Evolutionary conservation across 2,797 vertebrate species (phyloP).

Genomic region (Anolis apletophallus): DNA sequence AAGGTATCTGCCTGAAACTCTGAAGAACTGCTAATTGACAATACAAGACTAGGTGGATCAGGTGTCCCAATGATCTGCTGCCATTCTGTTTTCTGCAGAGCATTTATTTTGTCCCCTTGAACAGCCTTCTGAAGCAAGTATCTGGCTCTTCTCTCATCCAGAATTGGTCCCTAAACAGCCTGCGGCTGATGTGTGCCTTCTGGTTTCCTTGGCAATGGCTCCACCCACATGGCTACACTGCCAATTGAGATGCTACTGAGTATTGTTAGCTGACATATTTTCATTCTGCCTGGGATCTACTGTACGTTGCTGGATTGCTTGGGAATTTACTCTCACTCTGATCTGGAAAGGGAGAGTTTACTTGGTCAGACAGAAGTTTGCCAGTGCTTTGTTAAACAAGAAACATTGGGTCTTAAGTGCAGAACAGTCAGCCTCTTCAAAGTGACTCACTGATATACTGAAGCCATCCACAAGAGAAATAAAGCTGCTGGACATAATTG

Average conservation of each 20-base stretch:
- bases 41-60: no score
- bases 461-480: no score
- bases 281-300: not conserved
- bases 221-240: not conserved
- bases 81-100: not conserved
- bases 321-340: not conserved
- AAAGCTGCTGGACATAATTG: not conserved
- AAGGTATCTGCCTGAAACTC: no score
- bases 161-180: not conserved
- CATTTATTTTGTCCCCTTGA: not conserved
- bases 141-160: not conserved
- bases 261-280: not conserved
- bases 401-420: not conserved
- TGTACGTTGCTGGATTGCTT: not conserved
- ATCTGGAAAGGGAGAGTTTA: not conserved
- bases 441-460: no score
- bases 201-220: slow-evolving; percentile 7
- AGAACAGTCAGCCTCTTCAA: not conserved
- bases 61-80: not conserved
- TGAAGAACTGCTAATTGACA: no score
- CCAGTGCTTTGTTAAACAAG: not conserved
- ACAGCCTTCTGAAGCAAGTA: not conserved
- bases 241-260: not conserved
- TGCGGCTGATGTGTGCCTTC: not conserved
- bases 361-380: not conserved